phyloP scores from a whole-genome alignment of 2,797 vertebrate species.

The Botia almorhae region DNA sequence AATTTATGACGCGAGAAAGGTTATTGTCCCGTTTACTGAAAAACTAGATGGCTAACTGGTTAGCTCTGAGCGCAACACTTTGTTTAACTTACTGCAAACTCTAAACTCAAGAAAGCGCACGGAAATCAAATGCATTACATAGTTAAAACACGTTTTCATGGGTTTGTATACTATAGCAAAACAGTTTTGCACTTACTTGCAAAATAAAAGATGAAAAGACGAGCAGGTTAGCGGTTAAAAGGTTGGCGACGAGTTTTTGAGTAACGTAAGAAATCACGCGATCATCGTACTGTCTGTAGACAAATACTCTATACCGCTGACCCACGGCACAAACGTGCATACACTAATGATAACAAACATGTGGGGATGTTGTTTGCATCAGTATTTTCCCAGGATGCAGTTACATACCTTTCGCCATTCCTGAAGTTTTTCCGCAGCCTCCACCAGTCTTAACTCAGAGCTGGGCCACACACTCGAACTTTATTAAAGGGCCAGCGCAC shows the following conservation, averaged over 20 bases:
- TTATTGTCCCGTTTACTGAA: background rate
- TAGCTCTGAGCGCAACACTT: conserved; percentile 33
- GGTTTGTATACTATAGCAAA: background rate
- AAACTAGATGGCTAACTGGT: conserved; percentile 30
- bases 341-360: conserved; percentile 11
- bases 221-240: conserved; percentile 48
- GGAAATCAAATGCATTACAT: background rate
- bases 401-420: conserved; percentile 44
- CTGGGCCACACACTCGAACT: conserved; percentile 67
- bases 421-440: conserved; percentile 55
- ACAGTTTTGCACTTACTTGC: conserved; percentile 39
- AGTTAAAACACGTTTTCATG: background rate
- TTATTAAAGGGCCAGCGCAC: conserved; percentile 78
- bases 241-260: conserved; percentile 22
- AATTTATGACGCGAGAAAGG: background rate
- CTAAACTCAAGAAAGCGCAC: background rate
- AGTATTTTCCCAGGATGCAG: conserved; percentile 35
- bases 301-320: conserved; percentile 3
- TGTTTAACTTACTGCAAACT: conserved; percentile 13
- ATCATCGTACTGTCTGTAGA: background rate
- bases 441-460: conserved; percentile 46
- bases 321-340: background rate
- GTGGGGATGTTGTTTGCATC: conserved; percentile 17
- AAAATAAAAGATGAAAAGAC: conserved; percentile 37
- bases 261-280: conserved; percentile 25